A percentile compares a stretch with the other conserved stretches of the same genome.
phyloP scores from a whole-genome alignment of 2,888 invertebrate species.

The Cheilosia urbana region DNA sequence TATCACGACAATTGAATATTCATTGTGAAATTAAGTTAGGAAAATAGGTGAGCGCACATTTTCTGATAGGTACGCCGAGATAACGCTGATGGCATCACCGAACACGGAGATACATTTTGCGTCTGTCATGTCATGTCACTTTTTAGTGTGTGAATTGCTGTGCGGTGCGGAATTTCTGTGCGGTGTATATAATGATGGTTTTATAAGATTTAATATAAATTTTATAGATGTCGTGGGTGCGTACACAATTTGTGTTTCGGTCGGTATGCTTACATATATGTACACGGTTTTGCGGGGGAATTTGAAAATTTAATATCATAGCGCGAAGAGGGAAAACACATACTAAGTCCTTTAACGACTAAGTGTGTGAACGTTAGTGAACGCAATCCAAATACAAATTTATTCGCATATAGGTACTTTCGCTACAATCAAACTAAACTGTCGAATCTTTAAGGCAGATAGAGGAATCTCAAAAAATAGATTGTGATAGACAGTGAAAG shows the following conservation, averaged over 20 bases:
- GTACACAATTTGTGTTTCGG: not conserved
- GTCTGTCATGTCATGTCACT: conserved; percentile 13
- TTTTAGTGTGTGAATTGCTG: conserved; percentile 9
- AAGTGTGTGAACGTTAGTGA: too few species aligned
- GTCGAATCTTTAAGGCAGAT: too few species aligned
- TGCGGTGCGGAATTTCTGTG: not conserved
- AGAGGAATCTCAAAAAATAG: too few species aligned
- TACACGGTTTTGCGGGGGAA: too few species aligned
- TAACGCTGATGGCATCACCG: conserved; percentile 5
- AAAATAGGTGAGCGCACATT: not conserved
- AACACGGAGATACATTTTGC: not conserved
- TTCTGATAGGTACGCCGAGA: not conserved
- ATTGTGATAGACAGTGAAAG: too few species aligned
- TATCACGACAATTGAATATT: conserved; percentile 66
- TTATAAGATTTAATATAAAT: conserved; percentile 43
- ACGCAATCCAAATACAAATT: too few species aligned
- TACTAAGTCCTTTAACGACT: too few species aligned
- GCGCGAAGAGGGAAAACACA: too few species aligned
- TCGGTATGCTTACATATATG: not conserved
- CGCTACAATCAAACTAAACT: too few species aligned
- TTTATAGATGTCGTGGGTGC: conserved; percentile 16
- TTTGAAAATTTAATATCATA: too few species aligned
- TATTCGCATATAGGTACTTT: too few species aligned
- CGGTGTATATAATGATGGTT: conserved; percentile 14
- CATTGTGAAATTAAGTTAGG: conserved; percentile 59